phyloP scores from a whole-genome alignment of 2,888 invertebrate species.

The Ophion ventricosus region DNA sequence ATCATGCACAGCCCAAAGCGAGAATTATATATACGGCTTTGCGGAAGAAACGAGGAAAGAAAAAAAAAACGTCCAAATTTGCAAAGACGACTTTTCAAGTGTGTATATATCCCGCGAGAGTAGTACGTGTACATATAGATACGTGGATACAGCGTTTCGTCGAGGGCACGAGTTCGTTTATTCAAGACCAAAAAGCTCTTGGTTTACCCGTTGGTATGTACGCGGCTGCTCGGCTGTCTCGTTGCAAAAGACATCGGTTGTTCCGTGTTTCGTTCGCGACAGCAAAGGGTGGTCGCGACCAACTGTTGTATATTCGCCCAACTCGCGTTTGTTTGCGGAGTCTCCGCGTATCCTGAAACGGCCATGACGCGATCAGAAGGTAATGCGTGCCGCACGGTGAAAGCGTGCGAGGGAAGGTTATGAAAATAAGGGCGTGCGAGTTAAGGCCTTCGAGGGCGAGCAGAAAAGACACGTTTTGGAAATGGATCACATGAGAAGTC shows the following conservation, averaged over 20 bases:
- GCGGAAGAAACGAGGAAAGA: constrained; percentile 9
- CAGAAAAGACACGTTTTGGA: no score
- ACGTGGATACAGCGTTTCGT: not conserved
- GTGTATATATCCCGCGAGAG: constrained; percentile 1
- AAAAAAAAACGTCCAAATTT: constrained; percentile 41
- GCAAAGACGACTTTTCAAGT: constrained; percentile 45
- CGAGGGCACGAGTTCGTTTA: not conserved
- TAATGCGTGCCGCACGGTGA: no score
- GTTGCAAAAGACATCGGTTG: not conserved
- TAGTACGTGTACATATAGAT: not conserved
- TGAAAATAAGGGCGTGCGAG: no score
- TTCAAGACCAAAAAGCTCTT: no score
- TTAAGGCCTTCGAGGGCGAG: no score
- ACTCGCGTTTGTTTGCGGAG: no score
- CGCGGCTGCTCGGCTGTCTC: not conserved
- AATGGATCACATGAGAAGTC: no score
- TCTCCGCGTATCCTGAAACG: no score
- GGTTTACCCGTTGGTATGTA: no score
- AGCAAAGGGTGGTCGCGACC: not conserved
- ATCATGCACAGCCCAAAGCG: not conserved
- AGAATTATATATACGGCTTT: not conserved
- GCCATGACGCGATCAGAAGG: no score
- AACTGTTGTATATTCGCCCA: no score
- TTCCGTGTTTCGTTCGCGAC: not conserved
- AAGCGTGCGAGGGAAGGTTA: no score